Base-by-base conservation (phyloP, 2,888 invertebrate genomes). In the Julus scanicus region DNA sequence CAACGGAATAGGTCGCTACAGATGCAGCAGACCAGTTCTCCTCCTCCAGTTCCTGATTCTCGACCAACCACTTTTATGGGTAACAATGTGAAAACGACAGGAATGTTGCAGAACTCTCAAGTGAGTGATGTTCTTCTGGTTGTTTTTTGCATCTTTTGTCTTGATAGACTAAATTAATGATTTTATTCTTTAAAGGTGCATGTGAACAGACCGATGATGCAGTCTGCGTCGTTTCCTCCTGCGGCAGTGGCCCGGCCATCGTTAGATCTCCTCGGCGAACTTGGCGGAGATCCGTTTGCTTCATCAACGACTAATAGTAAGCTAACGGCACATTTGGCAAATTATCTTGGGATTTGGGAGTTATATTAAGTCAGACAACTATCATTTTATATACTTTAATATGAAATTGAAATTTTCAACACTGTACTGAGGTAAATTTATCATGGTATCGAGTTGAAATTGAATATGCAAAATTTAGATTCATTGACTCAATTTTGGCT, bases 271-370 rank as follows among this genome's bases (percentile, higher is more conserved):
- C 90, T 92, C 13, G 91, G 92, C 37, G 92, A 92, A 88, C 90
- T 92, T 29, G 92, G 91, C 8, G 91, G 91, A 15, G 92, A 92
- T 89, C 92, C 92, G 0, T 92, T 92, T 89, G 91, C 91, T 5
- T 90, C 91, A 5, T 90, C 91, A 17, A 49, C 84, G 40, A 2
- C 88, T 20, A 71, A 57, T 44, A 87, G 87, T 87, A 87, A 87
- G 87, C 17, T n/a, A 2, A n/a, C n/a, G n/a, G n/a, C n/a, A n/a
- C n/a, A n/a, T n/a, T n/a, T n/a, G n/a, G 20, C 20, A n/a, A 4
- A 63, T 63, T 63, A 20, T 63, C n/a, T 63, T 63, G 20, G n/a
- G n/a, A 2, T 49, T 1, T 86, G 29, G 53, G 37, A 8, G 17
- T 49, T 86, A n/a, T 13, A 63, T 63, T n/a, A n/a, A n/a, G 20